These are phyloP conservation scores for Pegoplata infirma DNA, from an alignment of 2,888 invertebrate genomes.

Conservation along the genomic window DNA sequence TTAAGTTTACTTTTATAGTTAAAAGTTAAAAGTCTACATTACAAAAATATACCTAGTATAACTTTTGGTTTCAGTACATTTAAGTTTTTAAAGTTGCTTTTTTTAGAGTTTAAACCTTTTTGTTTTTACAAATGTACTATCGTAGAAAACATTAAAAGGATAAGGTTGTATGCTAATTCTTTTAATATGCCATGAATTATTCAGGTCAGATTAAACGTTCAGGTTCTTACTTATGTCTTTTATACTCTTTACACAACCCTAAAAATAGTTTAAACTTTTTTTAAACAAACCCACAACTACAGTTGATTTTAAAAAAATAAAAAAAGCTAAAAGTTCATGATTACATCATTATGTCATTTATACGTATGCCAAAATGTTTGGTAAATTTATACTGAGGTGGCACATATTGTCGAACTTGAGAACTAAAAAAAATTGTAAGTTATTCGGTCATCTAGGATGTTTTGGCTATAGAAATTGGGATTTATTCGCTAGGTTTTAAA, in stretches of 20 bases:
- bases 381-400: neutral
- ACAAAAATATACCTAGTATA: neutral
- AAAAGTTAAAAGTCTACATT: neutral
- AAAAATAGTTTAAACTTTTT: conserved; percentile 26
- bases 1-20: conserved; percentile 37
- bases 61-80: conserved; percentile 26
- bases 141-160: neutral
- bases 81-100: conserved; percentile 8
- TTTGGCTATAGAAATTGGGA: too few species aligned
- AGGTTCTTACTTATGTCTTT: conserved; percentile 32
- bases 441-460: too few species aligned
- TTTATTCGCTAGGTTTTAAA: too few species aligned
- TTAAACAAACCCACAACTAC: conserved; percentile 6
- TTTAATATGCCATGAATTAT: conserved; percentile 49
- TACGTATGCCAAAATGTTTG: neutral
- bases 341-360: conserved; percentile 18
- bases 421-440: too few species aligned
- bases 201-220: conserved; percentile 55
- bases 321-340: conserved; percentile 12
- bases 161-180: conserved; percentile 53
- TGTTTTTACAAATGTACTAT: conserved; percentile 9
- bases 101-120: conserved; percentile 12
- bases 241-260: neutral
- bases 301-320: conserved; percentile 24
- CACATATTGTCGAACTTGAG: too few species aligned